Conservation (phyloP, 35 echinoderm and acorn worm genomes). For the Nesometra sesokonis region DNA sequence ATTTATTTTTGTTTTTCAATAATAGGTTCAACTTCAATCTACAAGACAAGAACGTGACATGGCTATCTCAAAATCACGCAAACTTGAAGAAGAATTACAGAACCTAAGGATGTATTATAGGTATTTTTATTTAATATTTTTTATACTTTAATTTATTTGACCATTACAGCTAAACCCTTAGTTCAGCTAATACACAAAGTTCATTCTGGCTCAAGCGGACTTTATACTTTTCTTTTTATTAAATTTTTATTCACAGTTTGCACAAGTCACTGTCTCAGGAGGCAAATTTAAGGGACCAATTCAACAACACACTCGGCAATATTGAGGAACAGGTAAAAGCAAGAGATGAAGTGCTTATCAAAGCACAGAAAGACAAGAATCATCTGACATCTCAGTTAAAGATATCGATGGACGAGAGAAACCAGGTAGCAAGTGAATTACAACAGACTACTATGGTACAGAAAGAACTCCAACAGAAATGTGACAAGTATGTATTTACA, state of each 20-base stretch:
- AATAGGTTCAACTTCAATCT: constrained; percentile 70
- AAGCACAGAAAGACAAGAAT: constrained; percentile 62
- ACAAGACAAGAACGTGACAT: constrained; percentile 75
- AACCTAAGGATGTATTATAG: constrained; percentile 92
- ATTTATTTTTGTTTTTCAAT: too few species aligned
- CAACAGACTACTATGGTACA: constrained; percentile 50
- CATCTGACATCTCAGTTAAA: constrained; percentile 54
- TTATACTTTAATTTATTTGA: too few species aligned
- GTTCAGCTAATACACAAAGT: too few species aligned
- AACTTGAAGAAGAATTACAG: constrained; percentile 71
- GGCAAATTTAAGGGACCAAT: constrained; percentile 61
- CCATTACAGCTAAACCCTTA: background rate
- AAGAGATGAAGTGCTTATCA: constrained; percentile 48
- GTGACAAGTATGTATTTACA: constrained; percentile 41
- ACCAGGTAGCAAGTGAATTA: constrained; percentile 41
- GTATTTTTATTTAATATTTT: constrained; percentile 12
- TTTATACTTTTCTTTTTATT: background rate
- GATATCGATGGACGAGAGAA: constrained; percentile 49
- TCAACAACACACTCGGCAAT: constrained; percentile 74
- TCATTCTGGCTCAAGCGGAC: too few species aligned
- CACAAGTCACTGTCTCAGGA: constrained; percentile 98
- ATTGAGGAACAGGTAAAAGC: constrained; percentile 85
- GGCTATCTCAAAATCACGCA: constrained; percentile 53
- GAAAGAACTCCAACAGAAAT: constrained; percentile 22
- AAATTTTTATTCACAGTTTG: constrained; percentile 22